A percentile compares a stretch with the other conserved stretches of the same genome.
Evolutionary conservation across 2,888 invertebrate genomes (phyloP).

Genomic region (Tuberolachnus salignus): DNA sequence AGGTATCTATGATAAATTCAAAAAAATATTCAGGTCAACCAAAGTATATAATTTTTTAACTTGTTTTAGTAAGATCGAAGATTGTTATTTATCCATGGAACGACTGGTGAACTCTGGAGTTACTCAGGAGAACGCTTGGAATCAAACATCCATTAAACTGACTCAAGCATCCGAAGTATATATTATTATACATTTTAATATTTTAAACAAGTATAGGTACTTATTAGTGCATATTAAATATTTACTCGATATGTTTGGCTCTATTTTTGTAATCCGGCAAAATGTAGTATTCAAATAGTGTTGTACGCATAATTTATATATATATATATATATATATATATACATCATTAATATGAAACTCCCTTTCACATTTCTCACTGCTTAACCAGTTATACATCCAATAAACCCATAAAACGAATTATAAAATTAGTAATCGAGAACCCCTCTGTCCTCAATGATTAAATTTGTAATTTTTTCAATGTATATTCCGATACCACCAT

Average conservation of each 20-base stretch:
- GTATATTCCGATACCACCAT: background rate
- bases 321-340: background rate
- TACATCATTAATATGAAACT: background rate
- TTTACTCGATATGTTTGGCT: background rate
- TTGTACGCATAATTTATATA: background rate
- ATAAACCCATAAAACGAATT: too few species aligned
- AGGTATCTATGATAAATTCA: slow-evolving; percentile 64
- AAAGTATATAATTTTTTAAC: background rate
- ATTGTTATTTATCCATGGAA: slow-evolving; percentile 75
- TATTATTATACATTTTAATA: background rate
- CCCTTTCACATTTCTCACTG: too few species aligned
- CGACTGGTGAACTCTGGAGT: slow-evolving; percentile 71
- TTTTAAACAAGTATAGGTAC: too few species aligned
- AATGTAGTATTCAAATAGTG: background rate
- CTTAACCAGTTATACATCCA: too few species aligned
- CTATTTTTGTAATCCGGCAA: background rate
- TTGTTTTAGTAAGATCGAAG: slow-evolving; percentile 71
- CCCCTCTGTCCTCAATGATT: too few species aligned
- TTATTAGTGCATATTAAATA: too few species aligned
- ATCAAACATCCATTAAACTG: slow-evolving; percentile 82
- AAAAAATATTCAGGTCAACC: background rate
- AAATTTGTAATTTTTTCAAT: background rate
- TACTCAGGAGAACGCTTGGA: slow-evolving; percentile 83
- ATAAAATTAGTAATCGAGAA: too few species aligned
- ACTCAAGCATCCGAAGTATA: slow-evolving; percentile 79